These are phyloP conservation scores for Mythimna vitellina DNA, from an alignment of 2,888 invertebrate species.

Conservation along the genomic window DNA sequence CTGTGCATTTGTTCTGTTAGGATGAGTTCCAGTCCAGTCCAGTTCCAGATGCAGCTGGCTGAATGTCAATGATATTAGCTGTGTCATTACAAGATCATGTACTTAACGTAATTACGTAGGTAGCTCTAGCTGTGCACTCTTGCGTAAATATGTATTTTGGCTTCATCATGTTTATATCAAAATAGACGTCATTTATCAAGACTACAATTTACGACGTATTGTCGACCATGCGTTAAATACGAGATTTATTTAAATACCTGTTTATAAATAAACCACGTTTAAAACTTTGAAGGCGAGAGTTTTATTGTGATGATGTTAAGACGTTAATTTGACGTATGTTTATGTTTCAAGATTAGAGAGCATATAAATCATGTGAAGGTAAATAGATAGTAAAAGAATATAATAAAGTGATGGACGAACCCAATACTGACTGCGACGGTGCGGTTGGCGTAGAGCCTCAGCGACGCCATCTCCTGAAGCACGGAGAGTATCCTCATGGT, in stretches of 20 bases:
- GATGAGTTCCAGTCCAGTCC: no score
- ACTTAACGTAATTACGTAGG: neutral
- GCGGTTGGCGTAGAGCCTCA: conserved; percentile 91
- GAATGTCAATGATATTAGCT: neutral
- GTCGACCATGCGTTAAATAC: conserved; percentile 37
- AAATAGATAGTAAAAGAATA: conserved; percentile 41
- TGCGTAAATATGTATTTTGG: conserved; percentile 18
- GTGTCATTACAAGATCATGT: neutral
- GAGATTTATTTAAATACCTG: conserved; percentile 38
- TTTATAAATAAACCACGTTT: conserved; percentile 35
- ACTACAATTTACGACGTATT: conserved; percentile 42
- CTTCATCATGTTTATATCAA: conserved; percentile 30
- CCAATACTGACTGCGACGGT: conserved; percentile 92
- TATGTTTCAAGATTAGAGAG: conserved; percentile 42
- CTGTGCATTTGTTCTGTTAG: neutral
- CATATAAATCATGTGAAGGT: conserved; percentile 19
- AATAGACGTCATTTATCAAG: conserved; percentile 39
- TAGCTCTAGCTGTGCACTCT: neutral
- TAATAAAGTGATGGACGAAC: conserved; percentile 81
- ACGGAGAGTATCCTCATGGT: conserved; percentile 91
- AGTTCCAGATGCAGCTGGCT: neutral
- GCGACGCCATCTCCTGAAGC: conserved; percentile 92
- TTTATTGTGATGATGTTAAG: conserved; percentile 52
- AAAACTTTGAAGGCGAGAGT: conserved; percentile 37
- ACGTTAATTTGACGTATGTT: conserved; percentile 44